Evolutionary conservation across 2,888 invertebrate species (phyloP).

Genomic region (Cryptocheilus praepositus): DNA sequence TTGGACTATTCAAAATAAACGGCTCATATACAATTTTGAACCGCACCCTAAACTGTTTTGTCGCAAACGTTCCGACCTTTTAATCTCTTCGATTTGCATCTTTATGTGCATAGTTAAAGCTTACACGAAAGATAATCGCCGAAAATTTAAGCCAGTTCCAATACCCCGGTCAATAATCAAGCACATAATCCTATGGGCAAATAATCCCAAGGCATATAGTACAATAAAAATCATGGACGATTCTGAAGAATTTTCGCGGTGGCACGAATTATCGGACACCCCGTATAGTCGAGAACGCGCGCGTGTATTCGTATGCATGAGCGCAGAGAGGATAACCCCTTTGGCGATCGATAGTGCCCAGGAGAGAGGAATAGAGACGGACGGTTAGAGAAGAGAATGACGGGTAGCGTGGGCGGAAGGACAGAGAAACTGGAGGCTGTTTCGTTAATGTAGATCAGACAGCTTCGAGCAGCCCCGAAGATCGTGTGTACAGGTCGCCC

Average conservation of each 20-base stretch:
- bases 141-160: too few species aligned
- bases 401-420: conserved; percentile 2
- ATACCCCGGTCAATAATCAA: too few species aligned
- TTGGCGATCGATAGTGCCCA: conserved; percentile 36
- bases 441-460: conserved; percentile 43
- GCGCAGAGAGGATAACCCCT: conserved; percentile 17
- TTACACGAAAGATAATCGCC: too few species aligned
- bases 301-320: neutral
- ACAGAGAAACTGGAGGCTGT: conserved; percentile 28
- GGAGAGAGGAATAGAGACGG: conserved; percentile 8
- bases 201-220: too few species aligned
- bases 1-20: too few species aligned
- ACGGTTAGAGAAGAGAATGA: conserved; percentile 9
- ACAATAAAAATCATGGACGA: too few species aligned
- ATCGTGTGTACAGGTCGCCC: conserved; percentile 20
- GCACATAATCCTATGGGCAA: too few species aligned
- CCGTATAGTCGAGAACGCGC: neutral
- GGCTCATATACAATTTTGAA: neutral
- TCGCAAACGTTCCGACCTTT: too few species aligned
- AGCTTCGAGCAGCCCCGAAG: conserved; percentile 28
- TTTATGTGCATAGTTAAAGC: too few species aligned
- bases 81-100: too few species aligned
- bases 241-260: conserved; percentile 28
- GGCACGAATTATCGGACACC: neutral
- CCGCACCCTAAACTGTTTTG: too few species aligned